Conservation (phyloP, 2,797 vertebrate species). For the Bradypodion ventrale region DNA sequence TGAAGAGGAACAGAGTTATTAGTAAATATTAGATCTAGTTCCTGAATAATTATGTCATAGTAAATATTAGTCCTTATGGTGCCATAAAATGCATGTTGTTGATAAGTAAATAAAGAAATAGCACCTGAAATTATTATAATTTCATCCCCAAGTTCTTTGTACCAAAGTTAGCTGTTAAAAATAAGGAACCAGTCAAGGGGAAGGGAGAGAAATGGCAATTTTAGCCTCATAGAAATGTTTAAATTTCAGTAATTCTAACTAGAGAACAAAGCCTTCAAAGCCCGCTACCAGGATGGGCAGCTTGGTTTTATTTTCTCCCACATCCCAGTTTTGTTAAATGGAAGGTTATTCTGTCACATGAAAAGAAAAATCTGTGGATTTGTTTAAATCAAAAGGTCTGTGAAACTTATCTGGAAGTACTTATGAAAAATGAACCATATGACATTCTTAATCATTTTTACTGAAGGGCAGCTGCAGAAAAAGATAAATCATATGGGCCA, state of each 20-base stretch:
- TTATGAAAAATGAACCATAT: too few relatives aligned
- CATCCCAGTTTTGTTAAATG: neutral
- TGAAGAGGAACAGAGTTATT: neutral
- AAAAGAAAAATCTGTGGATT: neutral
- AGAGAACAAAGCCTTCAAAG: neutral
- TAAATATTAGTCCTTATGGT: neutral
- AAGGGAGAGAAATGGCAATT: neutral
- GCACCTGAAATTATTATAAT: neutral
- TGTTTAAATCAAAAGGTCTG: neutral
- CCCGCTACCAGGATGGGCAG: neutral
- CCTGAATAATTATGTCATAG: neutral
- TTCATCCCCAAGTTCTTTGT: neutral
- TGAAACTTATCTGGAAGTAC: too few relatives aligned
- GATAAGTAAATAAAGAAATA: neutral
- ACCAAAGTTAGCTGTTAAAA: neutral
- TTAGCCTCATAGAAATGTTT: neutral
- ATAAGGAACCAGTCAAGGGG: neutral
- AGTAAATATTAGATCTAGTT: neutral
- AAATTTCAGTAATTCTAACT: neutral
- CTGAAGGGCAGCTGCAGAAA: neutral
- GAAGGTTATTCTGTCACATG: neutral
- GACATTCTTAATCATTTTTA: neutral
- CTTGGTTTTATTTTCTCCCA: neutral
- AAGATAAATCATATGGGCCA: neutral
- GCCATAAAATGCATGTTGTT: neutral